Conservation (phyloP, 2,797 vertebrate genomes). For the Anas georgica region DNA sequence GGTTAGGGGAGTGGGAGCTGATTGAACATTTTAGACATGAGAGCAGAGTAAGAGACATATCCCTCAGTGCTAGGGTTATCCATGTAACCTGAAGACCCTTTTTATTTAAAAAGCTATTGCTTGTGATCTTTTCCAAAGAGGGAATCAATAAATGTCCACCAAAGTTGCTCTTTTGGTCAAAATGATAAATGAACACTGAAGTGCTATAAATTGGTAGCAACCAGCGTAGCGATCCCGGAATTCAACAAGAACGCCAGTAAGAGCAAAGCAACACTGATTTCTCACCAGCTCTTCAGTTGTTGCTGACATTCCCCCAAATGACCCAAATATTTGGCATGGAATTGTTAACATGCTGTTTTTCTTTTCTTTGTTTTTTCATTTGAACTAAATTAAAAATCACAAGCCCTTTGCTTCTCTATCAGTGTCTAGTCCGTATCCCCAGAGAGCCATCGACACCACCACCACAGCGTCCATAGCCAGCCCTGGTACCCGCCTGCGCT, state of each 20-base stretch:
- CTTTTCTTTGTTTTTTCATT: background rate
- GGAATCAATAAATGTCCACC: constrained; percentile 74
- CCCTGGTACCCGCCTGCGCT: background rate
- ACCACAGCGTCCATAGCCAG: background rate
- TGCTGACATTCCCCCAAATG: constrained; percentile 4
- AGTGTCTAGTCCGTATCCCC: background rate
- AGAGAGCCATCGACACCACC: background rate
- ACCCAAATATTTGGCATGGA: background rate
- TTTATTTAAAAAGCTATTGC: constrained; percentile 62
- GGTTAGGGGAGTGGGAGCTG: constrained; percentile 44
- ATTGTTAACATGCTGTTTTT: background rate
- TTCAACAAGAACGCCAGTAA: constrained; percentile 33
- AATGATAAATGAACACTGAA: constrained; percentile 62
- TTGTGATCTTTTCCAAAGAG: constrained; percentile 66
- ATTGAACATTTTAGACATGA: constrained; percentile 55
- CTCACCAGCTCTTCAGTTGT: background rate
- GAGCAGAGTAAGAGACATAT: constrained; percentile 12
- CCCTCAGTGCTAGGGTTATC: constrained; percentile 54
- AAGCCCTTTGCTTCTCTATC: background rate
- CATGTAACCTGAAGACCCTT: constrained; percentile 52
- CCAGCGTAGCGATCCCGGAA: background rate
- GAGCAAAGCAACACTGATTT: background rate
- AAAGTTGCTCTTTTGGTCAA: constrained; percentile 67
- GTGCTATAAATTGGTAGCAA: constrained; percentile 56
- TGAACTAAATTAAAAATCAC: constrained; percentile 11